Base-by-base conservation (phyloP, 2,888 invertebrate genomes). In the Strigamia transsilvanica region DNA sequence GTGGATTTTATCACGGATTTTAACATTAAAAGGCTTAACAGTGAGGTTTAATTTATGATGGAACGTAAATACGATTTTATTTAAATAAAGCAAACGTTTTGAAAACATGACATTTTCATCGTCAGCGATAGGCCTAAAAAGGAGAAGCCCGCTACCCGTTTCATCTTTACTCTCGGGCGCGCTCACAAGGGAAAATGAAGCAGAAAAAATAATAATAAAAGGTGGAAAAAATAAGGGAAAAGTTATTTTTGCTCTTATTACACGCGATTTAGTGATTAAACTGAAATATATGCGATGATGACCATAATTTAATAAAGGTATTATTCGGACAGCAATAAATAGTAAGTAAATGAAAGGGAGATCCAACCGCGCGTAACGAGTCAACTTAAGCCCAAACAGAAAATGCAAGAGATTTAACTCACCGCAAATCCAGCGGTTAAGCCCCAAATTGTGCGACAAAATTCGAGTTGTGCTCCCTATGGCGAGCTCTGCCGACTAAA, bases 381-480 rank as follows among this genome's bases (percentile, higher is more conserved):
- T 27, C 73, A 73, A 73, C 27, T 27, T 73, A 73, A 73, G 73
- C 73, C 73, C 27, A 32, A 73, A 73, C 73, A 73, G 73, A 73
- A 73, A 73, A 73, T 73, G 73, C 73, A n/a, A 73, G 32, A 32
- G 32, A 73, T 73, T 73, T 73, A 73, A 73, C 73, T 73, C 73
- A 73, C 73, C 73, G 73, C 73, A 73, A 73, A 73, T 73, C 73
- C 73, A 73, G 73, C 73, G 73, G 73, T 73, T 73, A 32, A 73
- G 73, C 73, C 73, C 73, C 73, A 73, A 73, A 73, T 73, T 73
- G 73, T 73, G 73, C 73, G 73, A 32, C 73, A 73, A 73, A 73
- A 73, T 73, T 73, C 73, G 73, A 73, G 73, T 73, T 73, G 73
- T 73, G 73, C 73, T 73, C 73, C 73, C 73, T 73, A 73, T 73